Evolutionary conservation across 2,888 invertebrate genomes (phyloP).

Genomic region (Catocala nupta): DNA sequence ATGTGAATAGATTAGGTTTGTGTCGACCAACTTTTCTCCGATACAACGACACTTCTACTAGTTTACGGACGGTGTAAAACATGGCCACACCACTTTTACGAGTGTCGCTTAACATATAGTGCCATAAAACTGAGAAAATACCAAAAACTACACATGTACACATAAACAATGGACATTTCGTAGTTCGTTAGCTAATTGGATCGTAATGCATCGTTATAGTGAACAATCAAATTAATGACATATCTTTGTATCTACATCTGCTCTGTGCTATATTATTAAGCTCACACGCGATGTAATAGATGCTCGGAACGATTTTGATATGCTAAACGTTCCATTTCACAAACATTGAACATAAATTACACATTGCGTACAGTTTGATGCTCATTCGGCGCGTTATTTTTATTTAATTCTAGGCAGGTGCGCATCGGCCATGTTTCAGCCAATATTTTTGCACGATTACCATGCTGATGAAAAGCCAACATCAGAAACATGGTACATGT

Average conservation of each 20-base stretch:
- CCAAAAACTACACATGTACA: constrained; percentile 68
- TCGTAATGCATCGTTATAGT: constrained; percentile 66
- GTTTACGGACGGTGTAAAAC: constrained; percentile 81
- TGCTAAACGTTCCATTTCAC: constrained; percentile 66
- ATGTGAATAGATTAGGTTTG: constrained; percentile 67
- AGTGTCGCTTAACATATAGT: constrained; percentile 80
- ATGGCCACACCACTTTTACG: constrained; percentile 78
- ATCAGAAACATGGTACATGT: constrained; percentile 67
- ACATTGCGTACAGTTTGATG: constrained; percentile 72
- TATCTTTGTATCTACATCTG: constrained; percentile 47
- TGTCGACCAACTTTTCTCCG: constrained; percentile 65
- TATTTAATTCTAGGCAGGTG: constrained; percentile 86
- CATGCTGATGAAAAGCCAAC: constrained; percentile 87
- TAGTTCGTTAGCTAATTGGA: constrained; percentile 79
- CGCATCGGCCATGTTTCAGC: constrained; percentile 70
- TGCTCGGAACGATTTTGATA: constrained; percentile 54
- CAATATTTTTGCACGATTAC: constrained; percentile 86
- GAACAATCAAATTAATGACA: constrained; percentile 62
- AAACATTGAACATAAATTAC: constrained; percentile 74
- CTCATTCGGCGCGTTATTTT: constrained; percentile 79
- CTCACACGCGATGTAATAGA: constrained; percentile 40
- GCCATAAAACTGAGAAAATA: constrained; percentile 75
- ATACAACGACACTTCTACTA: constrained; percentile 68
- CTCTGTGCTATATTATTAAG: constrained; percentile 39
- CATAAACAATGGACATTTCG: constrained; percentile 74